Percentiles rank a stretch among this genome's conserved stretches.
Conservation (phyloP, 2,113 vertebrate genomes). For the Prolemur simus region DNA sequence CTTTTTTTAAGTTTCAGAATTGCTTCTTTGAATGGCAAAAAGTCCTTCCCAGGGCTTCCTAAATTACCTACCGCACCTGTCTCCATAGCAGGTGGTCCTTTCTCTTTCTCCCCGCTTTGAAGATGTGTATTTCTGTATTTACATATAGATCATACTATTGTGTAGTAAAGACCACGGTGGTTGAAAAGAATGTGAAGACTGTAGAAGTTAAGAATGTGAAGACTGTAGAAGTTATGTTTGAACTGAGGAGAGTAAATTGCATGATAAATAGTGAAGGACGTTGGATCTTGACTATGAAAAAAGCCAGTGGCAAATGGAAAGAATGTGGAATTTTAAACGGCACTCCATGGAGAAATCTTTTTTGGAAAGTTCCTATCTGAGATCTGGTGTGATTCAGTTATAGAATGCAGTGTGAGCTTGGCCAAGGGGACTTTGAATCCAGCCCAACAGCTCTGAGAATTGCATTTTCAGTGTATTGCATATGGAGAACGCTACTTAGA, state of each 20-base stretch:
- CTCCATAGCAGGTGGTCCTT: neutral
- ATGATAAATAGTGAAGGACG: slow-evolving; percentile 56
- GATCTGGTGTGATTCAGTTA: slow-evolving; percentile 23
- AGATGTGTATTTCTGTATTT: slow-evolving; percentile 54
- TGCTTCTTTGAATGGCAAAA: slow-evolving; percentile 63
- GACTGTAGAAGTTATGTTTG: slow-evolving; percentile 59
- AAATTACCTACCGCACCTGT: slow-evolving; percentile 29
- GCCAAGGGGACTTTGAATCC: slow-evolving; percentile 38
- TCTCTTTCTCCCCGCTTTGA: neutral
- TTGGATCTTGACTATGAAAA: neutral
- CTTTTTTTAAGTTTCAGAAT: slow-evolving; percentile 62
- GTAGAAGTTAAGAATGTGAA: slow-evolving; percentile 72
- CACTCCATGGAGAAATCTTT: slow-evolving; percentile 40
- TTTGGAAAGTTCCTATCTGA: slow-evolving; percentile 50
- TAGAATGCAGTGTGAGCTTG: neutral
- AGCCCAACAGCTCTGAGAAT: slow-evolving; percentile 29
- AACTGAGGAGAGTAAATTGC: slow-evolving; percentile 58
- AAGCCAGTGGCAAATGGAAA: slow-evolving; percentile 41
- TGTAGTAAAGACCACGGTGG: slow-evolving; percentile 66
- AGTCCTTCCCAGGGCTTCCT: neutral
- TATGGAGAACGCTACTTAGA: neutral
- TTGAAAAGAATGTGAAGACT: slow-evolving; percentile 76
- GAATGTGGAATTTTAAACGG: slow-evolving; percentile 68
- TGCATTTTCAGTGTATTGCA: slow-evolving; percentile 56
- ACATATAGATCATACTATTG: slow-evolving; percentile 67